Percentiles rank a stretch among this genome's conserved stretches.
Evolutionary conservation across 1,140 invertebrate species (phyloP).

Genomic region (Drosophila sp.): DNA sequence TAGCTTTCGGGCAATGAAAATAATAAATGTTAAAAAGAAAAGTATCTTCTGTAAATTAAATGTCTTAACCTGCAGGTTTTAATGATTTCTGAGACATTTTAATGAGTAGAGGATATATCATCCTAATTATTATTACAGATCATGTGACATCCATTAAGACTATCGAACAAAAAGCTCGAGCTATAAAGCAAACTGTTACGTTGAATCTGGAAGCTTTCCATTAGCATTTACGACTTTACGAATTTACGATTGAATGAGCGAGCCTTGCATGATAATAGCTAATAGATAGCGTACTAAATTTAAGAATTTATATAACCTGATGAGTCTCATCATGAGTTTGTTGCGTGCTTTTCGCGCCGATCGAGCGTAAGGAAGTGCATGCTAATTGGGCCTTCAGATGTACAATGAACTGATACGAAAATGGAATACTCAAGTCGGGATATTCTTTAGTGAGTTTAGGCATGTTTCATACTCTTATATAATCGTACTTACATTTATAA

Average conservation of each 20-base stretch:
- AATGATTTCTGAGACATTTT: not conserved
- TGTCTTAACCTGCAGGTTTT: too few relatives aligned
- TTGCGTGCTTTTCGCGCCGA: constrained; percentile 54
- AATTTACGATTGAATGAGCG: constrained; percentile 43
- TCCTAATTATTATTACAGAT: not conserved
- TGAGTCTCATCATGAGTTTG: constrained; percentile 53
- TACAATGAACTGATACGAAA: constrained; percentile 15
- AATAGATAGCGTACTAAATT: constrained; percentile 16
- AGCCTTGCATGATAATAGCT: constrained; percentile 69
- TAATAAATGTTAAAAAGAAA: too few relatives aligned
- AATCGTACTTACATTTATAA: not conserved
- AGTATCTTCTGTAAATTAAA: too few relatives aligned
- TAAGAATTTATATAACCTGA: constrained; percentile 13
- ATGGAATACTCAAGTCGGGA: constrained; percentile 17
- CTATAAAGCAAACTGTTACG: constrained; percentile 28
- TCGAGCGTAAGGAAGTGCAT: constrained; percentile 65
- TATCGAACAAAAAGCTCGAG: constrained; percentile 33
- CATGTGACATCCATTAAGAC: constrained; percentile 12
- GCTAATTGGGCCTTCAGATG: constrained; percentile 33
- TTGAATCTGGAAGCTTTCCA: constrained; percentile 43
- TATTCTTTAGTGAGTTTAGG: too few relatives aligned
- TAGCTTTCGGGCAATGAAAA: too few relatives aligned
- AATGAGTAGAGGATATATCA: constrained; percentile 3
- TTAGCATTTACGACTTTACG: constrained; percentile 59
- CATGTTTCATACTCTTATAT: not conserved